Evolutionary conservation across 2,113 vertebrate species (phyloP), one percentile per base, ranked within the genome.

Genomic region (Origma solitaria): DNA sequence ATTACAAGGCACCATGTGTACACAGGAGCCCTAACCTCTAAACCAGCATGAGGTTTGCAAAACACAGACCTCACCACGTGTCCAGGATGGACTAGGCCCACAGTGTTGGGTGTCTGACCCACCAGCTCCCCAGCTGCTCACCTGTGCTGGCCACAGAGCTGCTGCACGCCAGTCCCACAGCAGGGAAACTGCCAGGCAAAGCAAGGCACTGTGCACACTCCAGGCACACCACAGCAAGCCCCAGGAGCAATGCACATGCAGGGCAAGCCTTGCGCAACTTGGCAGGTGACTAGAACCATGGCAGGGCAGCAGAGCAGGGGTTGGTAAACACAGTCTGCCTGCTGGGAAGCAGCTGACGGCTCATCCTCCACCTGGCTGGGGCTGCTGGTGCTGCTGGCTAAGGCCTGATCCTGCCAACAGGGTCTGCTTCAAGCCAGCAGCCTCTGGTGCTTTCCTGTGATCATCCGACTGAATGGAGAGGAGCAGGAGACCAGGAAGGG

Each of bases 201-300:
- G n/a, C 2, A 0, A 0, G 7, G 75, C 45, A 71, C 77, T 5
- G 22, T 4, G 6, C 53, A 62, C 33, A 3, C 50, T 47, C 28
- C 0, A 4, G 42, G 57, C 31, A 69, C 57, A 53, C 28, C 5
- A 5, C 35, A 71, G 42, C 3, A 3, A 62, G 60, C 31, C 50
- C 42, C 33, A 6, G 2, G 68, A 65, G 75, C 1, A 16, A 18
- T 1, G 17, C 0, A 14, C 2, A 0, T 0, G 0, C 1, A 4
- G 40, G 33, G 21, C 6, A 45, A 88, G 54, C 18, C 82, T 40
- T 12, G 37, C 58, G 13, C 37, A 9, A 56, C 17, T 7, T 22
- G 1, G 0, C 8, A 5, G 33, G 49, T 33, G 60, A 68, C 3
- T 22, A 38, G 17, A 27, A 72, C 60, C 3, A 0, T 11, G 14